Percentiles rank a stretch among this genome's conserved stretches.
Conservation (phyloP, 2,113 vertebrate species). For the Petaurus breviceps region DNA sequence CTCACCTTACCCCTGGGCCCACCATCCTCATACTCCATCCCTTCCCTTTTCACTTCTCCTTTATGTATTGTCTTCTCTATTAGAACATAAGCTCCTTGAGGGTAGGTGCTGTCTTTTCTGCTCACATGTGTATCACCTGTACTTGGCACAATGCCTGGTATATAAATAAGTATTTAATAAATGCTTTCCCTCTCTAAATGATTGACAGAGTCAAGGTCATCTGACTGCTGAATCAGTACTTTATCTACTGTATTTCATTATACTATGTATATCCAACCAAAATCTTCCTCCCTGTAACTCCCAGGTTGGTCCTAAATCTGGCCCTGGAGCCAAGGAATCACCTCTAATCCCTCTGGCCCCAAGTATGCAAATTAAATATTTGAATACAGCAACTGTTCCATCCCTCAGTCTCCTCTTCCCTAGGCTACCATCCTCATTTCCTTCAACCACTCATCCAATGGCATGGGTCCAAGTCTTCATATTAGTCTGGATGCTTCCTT, state of each 20-base stretch:
- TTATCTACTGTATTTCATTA: background rate
- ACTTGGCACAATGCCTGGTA: background rate
- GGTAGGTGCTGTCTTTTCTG: background rate
- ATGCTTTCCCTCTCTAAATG: background rate
- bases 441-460: background rate
- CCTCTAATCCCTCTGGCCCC: background rate
- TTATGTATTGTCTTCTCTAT: background rate
- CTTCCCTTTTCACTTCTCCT: background rate
- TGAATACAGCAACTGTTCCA: background rate
- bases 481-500: background rate
- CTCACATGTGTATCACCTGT: background rate
- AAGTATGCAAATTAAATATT: background rate
- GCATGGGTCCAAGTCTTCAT: background rate
- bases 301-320: background rate
- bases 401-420: background rate
- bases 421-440: background rate
- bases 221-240: background rate
- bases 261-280: background rate
- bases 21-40: background rate
- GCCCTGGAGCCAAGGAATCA: background rate
- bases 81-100: background rate
- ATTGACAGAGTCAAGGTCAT: background rate
- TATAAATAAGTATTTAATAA: background rate
- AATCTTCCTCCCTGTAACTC: background rate
- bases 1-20: background rate